Evolutionary conservation across 2,797 vertebrate genomes (phyloP), one percentile per base, ranked within the genome.

Genomic region (Poliocrania exsul): DNA sequence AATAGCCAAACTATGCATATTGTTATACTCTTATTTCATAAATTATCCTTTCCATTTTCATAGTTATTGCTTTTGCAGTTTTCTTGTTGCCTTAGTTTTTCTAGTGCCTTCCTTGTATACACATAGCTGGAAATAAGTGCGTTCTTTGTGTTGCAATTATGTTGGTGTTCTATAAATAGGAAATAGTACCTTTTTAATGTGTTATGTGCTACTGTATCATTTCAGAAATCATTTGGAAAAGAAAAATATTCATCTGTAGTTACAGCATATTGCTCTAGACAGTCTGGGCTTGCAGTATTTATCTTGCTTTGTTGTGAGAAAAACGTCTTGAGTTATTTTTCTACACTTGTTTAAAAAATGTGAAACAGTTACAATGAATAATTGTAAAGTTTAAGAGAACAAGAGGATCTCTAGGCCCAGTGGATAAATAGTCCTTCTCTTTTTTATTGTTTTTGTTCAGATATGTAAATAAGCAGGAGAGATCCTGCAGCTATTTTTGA

Each of bases 321-420:
- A 74, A 70, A 6, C 42, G 24, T 81, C 46, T 70, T 79, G 4
- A 29, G 20, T 66, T 56, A 10, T 15, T 75, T 86, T 95, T 91
- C 86, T 75, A 31, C 58, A 13, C 23, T 90, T 74, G 16, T 79
- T 74, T 53, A 1, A 15, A 46, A 66, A 46, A 70, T 29, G 14
- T 31, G 15, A 96, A 37, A 33, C n/a, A 92, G 94, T 96, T 93
- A 89, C 67, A 96, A 93, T 86, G 60, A 93, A 87, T 85, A 71
- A 88, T 92, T 90, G 19, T 71, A 11, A 90, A 80, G 17, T 42
- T 71, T 90, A 94, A 81, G 64, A 78, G 57, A 67, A 85, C 37
- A 95, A 94, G 79, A 95, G 42, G 17, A 46, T 95, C 18, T 95
- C 81, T 28, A 88, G 13, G 75, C 31, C 33, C 44, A 17, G 5